Conservation (phyloP, 1,140 invertebrate species). For the Bombus picipes region DNA sequence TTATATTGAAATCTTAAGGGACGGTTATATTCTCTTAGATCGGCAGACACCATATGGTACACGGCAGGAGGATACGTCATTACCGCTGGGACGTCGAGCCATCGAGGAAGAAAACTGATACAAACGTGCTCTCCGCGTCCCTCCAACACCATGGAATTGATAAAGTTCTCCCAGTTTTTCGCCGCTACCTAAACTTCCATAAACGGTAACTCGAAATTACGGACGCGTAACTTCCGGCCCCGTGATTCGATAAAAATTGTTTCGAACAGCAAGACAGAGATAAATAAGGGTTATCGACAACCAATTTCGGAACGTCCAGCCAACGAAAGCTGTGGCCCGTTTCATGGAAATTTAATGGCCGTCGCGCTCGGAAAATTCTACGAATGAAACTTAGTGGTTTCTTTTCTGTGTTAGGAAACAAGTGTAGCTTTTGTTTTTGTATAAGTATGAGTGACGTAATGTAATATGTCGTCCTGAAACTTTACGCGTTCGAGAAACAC, state of each 20-base stretch:
- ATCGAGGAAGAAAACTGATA: constrained; percentile 50
- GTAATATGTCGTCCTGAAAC: no score
- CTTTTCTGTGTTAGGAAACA: background rate
- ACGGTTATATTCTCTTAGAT: constrained; percentile 51
- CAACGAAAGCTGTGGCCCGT: background rate
- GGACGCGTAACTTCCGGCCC: constrained; percentile 2
- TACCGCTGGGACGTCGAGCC: constrained; percentile 53
- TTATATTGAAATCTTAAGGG: constrained; percentile 65
- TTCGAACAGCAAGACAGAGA: background rate
- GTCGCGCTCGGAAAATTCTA: background rate
- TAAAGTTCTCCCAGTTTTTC: constrained; percentile 43
- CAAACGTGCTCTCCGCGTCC: background rate
- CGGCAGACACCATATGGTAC: constrained; percentile 59
- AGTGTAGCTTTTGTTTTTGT: no score
- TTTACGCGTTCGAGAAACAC: no score
- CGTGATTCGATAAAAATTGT: constrained; percentile 28
- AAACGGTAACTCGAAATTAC: constrained; percentile 38
- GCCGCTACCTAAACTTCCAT: background rate
- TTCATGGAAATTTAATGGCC: constrained; percentile 8
- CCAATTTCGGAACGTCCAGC: background rate
- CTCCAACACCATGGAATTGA: constrained; percentile 38
- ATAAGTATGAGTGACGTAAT: no score
- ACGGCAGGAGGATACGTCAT: constrained; percentile 51
- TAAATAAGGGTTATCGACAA: background rate
- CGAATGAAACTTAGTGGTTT: background rate